Conservation (phyloP, 2,888 invertebrate genomes). For the Tanaodytes sp. region DNA sequence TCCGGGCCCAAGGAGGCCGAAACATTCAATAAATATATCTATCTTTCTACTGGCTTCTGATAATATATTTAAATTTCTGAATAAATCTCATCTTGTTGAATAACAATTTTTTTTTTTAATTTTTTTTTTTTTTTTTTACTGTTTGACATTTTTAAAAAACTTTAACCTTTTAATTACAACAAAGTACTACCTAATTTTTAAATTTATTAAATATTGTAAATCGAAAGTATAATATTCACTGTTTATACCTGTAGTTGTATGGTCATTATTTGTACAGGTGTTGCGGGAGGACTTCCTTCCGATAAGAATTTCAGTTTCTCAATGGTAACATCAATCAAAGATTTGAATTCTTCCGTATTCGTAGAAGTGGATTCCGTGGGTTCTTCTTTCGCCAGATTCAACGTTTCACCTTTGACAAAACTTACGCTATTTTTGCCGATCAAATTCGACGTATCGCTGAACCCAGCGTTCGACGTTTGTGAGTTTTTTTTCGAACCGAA, state of each 20-base stretch:
- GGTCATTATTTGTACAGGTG: conserved; percentile 77
- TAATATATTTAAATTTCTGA: no score
- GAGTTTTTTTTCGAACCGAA: conserved; percentile 65
- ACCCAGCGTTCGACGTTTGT: conserved; percentile 46
- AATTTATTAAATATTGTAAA: no score
- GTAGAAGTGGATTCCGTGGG: conserved; percentile 23
- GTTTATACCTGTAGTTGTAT: conserved; percentile 78
- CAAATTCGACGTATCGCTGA: not conserved
- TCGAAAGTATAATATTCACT: no score
- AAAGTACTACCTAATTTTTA: no score
- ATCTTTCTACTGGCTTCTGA: no score
- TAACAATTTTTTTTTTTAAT: no score
- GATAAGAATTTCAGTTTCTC: conserved; percentile 77
- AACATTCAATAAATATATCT: no score
- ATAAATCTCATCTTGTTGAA: no score
- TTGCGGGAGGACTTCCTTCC: conserved; percentile 75
- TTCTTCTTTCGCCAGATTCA: conserved; percentile 58
- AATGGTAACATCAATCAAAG: conserved; percentile 73
- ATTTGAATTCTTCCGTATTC: conserved; percentile 66
- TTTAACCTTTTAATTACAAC: no score
- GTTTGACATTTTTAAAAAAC: no score
- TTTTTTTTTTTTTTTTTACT: no score
- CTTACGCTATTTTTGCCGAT: conserved; percentile 52
- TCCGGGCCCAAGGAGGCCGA: no score
- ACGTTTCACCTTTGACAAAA: conserved; percentile 64